These are phyloP conservation scores for Microcebus murinus DNA, from an alignment of 2,113 vertebrate species.

Conservation along the genomic window DNA sequence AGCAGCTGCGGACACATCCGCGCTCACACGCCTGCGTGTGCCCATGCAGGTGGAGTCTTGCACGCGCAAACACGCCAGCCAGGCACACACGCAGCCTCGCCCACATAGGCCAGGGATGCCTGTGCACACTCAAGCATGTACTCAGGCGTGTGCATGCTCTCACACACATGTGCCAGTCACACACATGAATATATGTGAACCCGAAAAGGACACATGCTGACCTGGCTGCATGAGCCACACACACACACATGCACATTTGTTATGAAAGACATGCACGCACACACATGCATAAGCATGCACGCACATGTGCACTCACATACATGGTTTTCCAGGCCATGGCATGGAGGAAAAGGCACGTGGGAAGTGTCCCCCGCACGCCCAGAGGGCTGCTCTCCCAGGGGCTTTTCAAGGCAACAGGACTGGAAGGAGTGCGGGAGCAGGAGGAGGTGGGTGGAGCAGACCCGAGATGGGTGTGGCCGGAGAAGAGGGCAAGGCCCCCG, in stretches of 20 bases:
- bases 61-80: rapidly evolving
- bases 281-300: rapidly evolving
- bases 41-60: rapidly evolving
- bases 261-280: too few species aligned
- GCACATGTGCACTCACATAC: background rate
- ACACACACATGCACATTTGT: too few species aligned
- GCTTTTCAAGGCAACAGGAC: rapidly evolving
- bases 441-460: background rate
- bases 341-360: rapidly evolving
- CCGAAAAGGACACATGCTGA: rapidly evolving
- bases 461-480: background rate
- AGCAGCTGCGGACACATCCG: background rate
- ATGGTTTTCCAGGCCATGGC: background rate
- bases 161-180: too few species aligned
- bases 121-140: rapidly evolving
- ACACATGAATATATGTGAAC: rapidly evolving
- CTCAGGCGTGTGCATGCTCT: background rate
- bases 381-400: rapidly evolving
- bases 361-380: background rate
- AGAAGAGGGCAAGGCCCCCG: background rate
- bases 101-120: rapidly evolving
- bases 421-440: rapidly evolving
- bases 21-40: rapidly evolving
- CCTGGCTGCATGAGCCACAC: background rate
- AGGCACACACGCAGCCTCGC: rapidly evolving